Percentiles rank a stretch among this genome's conserved stretches.
Evolutionary conservation across 2,113 vertebrate species (phyloP).

Genomic region (Odocoileus hemionus): DNA sequence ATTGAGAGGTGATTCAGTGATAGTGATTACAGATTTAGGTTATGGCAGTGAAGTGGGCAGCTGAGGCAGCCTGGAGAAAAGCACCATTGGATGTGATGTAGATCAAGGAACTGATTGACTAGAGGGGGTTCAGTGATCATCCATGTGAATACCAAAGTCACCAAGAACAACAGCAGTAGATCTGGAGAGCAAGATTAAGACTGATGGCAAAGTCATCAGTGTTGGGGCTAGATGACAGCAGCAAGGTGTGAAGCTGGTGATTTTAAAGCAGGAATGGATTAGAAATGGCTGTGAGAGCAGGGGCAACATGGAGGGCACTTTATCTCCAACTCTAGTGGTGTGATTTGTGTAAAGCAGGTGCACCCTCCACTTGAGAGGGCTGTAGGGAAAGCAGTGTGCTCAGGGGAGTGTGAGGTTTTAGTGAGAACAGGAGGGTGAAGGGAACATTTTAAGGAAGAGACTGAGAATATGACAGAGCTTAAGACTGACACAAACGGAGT

Average conservation of each 20-base stretch:
- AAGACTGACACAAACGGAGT: not conserved
- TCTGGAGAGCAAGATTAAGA: not conserved
- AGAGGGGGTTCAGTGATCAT: not conserved
- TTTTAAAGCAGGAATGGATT: not conserved
- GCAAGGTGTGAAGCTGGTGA: not conserved
- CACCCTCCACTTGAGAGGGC: not conserved
- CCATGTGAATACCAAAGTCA: not conserved
- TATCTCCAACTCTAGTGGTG: not conserved
- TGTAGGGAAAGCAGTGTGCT: not conserved
- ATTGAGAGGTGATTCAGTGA: not conserved
- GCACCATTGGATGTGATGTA: not conserved
- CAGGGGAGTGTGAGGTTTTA: not conserved
- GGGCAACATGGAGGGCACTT: not conserved
- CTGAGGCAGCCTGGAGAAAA: not conserved
- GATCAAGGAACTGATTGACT: not conserved
- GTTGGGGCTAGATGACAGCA: not conserved
- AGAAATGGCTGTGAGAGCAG: not conserved
- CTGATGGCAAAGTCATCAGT: not conserved
- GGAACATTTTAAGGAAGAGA: not conserved
- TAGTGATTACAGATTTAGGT: not conserved
- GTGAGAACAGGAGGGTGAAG: not conserved
- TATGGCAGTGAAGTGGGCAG: not conserved
- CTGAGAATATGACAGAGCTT: not conserved
- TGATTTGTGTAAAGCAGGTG: not conserved
- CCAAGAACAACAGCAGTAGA: not conserved